Base-by-base conservation (phyloP, 2,888 invertebrate genomes). In the Agonopterix heracliana region DNA sequence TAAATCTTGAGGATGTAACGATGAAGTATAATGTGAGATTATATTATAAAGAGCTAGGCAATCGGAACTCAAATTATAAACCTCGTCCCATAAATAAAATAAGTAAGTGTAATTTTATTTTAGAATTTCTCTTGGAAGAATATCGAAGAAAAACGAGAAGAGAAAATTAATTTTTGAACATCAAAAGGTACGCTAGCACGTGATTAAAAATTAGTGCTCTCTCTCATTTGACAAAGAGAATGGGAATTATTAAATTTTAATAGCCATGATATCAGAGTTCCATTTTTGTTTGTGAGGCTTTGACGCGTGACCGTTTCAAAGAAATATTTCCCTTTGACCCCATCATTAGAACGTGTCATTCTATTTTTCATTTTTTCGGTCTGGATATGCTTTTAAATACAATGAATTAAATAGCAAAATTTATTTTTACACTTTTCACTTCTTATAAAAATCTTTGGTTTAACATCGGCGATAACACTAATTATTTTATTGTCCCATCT, bases 291-390 rank as follows among this genome's bases (percentile, higher is more conserved):
- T 9, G 41, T 49, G 52, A 57, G 50, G 60, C 64, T 58, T 53
- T 49, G 58, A 55, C 49, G 60, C 59, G 61, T 63, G 62, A 64
- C 59, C 55, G 44, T 40, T 47, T 58, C 62, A 64, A 64, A 64
- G 64, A 49, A 58, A 54, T 43, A 34, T 46, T 43, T 49, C 49
- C 59, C 56, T 61, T 62, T 59, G 59, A 57, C 62, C 51, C 26
- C 48, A 44, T 54, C 54, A 54, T 52, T 56, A 55, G 44, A 44
- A 49, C 45, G 47, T 50, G 50, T 40, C 46, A 46, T 54, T 49
- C 49, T 48, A 48, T 53, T 56, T 56, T 55, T 56, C 51, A 57
- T 55, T 26, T 26, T 26, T 57, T 61, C 59, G 57, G 59, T 60
- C 61, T 57, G 56, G 42, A 26, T 44, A 34, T 26, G 26, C 26